Conservation (phyloP, 2,797 vertebrate species). For the Brachyrhaphis roseni region DNA sequence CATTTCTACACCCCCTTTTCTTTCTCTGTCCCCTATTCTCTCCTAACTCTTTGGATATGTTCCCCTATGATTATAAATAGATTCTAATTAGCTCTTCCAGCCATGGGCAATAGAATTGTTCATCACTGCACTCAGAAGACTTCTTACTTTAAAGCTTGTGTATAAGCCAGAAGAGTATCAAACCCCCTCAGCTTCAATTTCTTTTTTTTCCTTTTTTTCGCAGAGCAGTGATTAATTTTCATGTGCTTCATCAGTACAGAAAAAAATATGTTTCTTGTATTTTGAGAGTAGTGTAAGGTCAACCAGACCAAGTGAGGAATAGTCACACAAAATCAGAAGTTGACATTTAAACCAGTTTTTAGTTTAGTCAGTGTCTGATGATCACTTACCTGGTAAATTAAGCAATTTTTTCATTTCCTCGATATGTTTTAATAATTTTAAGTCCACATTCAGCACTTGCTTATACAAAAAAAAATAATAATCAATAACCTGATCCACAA, state of each 20-base stretch:
- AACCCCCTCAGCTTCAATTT: constrained; percentile 60
- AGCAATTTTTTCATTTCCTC: background rate
- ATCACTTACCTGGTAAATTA: background rate
- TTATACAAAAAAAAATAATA: background rate
- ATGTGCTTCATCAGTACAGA: constrained; percentile 53
- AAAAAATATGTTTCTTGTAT: constrained; percentile 50
- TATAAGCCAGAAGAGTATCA: constrained; percentile 62
- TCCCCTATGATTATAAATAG: constrained; percentile 81
- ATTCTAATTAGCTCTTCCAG: constrained; percentile 79
- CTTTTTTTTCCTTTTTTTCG: constrained; percentile 14
- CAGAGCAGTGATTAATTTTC: constrained; percentile 52
- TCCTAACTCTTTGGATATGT: constrained; percentile 67
- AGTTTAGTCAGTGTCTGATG: background rate
- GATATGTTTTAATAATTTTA: background rate
- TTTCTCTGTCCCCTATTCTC: constrained; percentile 30
- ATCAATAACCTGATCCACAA: background rate
- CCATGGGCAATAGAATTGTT: constrained; percentile 75
- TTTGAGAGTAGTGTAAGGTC: constrained; percentile 38
- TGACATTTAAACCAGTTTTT: background rate
- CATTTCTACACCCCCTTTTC: constrained; percentile 26
- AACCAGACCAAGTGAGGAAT: constrained; percentile 17
- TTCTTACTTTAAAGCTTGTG: constrained; percentile 60
- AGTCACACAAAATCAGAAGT: constrained; percentile 16
- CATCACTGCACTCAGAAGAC: constrained; percentile 64
- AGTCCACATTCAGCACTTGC: background rate